Conservation (phyloP, 2,797 vertebrate genomes). For the Smutsia temminckii region DNA sequence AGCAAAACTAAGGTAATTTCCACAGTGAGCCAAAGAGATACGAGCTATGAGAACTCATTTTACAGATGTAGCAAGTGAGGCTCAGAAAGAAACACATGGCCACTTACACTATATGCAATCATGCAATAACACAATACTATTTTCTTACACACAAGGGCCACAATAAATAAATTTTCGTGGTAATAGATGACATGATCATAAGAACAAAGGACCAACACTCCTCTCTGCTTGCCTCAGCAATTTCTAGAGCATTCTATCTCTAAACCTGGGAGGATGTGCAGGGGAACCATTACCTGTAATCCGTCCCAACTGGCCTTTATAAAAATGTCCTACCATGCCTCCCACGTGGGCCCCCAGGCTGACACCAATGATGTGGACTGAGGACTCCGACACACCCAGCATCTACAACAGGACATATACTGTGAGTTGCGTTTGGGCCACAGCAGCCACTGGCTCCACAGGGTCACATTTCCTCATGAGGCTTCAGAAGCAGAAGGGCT, state of each 20-base stretch:
- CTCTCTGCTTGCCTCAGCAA: background rate
- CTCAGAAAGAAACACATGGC: background rate
- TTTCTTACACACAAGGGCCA: background rate
- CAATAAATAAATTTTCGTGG: background rate
- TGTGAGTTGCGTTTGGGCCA: background rate
- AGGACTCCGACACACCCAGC: conserved; percentile 87
- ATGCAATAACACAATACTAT: background rate
- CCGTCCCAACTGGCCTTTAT: conserved; percentile 90
- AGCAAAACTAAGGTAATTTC: conserved; percentile 19
- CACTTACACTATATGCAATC: background rate
- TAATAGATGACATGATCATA: background rate
- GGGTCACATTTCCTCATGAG: background rate
- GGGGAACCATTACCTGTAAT: conserved; percentile 91
- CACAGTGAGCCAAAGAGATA: background rate
- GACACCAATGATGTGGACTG: conserved; percentile 95
- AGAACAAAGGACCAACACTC: background rate
- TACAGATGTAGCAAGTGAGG: background rate
- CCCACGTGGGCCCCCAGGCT: conserved; percentile 95
- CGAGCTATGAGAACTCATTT: background rate
- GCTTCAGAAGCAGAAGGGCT: background rate
- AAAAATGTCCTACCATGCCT: conserved; percentile 93
- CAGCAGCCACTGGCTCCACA: background rate
- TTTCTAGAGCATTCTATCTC: background rate
- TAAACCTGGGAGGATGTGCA: background rate
- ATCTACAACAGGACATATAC: conserved; percentile 80